Percentiles rank a stretch among this genome's conserved stretches.
Conservation (phyloP, 1,140 invertebrate genomes). For the Drosophila pectinifera region DNA sequence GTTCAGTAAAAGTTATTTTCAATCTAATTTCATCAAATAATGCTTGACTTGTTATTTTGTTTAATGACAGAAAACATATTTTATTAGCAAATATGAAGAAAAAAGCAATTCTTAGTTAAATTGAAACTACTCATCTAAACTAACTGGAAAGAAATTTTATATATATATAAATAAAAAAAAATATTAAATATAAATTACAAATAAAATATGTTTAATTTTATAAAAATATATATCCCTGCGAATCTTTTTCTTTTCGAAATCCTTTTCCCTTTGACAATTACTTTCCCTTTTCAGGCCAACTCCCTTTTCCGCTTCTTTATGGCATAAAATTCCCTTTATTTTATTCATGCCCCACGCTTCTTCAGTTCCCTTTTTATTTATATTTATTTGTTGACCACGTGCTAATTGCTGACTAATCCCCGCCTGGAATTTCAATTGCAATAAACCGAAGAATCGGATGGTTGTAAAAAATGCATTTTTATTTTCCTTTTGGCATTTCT, state of each 20-base stretch:
- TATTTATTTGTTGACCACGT: conserved; percentile 9
- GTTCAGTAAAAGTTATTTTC: no score
- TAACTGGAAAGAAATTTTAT: no score
- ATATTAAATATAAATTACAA: no score
- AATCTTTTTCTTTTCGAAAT: neutral
- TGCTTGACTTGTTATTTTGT: no score
- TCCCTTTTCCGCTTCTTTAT: neutral
- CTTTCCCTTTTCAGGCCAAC: conserved; percentile 21
- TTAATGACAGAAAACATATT: no score
- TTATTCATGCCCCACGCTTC: conserved; percentile 8
- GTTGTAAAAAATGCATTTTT: conserved; percentile 33
- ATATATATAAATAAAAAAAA: no score
- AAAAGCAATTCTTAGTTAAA: no score
- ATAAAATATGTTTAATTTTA: no score
- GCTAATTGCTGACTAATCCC: conserved; percentile 66
- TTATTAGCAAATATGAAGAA: no score
- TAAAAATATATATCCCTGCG: no score
- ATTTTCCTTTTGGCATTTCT: conserved; percentile 24
- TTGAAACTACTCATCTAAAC: no score
- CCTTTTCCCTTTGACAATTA: neutral
- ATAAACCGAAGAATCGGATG: conserved; percentile 26
- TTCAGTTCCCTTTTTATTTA: neutral
- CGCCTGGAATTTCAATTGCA: conserved; percentile 48
- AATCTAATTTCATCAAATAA: no score
- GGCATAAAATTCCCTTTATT: conserved; percentile 5